These are phyloP conservation scores for Mobula hypostoma DNA, from an alignment of 2,113 vertebrate genomes.

Conservation along the genomic window DNA sequence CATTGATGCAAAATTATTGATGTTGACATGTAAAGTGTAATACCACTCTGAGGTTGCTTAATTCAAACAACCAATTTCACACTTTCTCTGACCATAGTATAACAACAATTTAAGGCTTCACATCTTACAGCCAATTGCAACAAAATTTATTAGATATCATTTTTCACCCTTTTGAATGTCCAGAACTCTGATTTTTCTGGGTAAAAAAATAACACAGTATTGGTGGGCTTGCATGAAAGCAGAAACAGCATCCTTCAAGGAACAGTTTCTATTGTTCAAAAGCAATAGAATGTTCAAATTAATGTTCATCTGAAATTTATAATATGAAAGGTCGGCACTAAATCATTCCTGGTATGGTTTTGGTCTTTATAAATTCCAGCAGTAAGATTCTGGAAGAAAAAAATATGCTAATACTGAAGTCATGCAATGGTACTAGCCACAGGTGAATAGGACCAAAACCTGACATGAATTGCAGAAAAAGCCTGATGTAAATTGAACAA, in stretches of 20 bases:
- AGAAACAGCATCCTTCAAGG: neutral
- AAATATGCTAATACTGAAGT: too few species aligned
- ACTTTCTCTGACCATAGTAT: neutral
- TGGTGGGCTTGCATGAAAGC: neutral
- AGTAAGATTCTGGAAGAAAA: neutral
- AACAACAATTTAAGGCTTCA: neutral
- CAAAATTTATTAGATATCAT: neutral
- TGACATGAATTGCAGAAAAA: neutral
- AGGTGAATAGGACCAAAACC: neutral
- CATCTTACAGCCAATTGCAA: neutral
- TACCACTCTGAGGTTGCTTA: neutral
- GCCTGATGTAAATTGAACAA: neutral
- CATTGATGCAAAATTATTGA: neutral
- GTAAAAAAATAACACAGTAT: neutral
- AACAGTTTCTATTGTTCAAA: neutral
- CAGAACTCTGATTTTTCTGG: neutral
- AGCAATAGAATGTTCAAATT: neutral
- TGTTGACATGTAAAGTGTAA: neutral
- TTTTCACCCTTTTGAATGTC: neutral
- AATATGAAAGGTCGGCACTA: neutral
- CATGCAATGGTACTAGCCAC: too few species aligned
- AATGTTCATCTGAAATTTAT: neutral
- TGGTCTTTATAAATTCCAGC: neutral
- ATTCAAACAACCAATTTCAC: neutral
- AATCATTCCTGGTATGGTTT: neutral